Conservation (phyloP, 2,797 vertebrate genomes). For the Steatocranus sp. region DNA sequence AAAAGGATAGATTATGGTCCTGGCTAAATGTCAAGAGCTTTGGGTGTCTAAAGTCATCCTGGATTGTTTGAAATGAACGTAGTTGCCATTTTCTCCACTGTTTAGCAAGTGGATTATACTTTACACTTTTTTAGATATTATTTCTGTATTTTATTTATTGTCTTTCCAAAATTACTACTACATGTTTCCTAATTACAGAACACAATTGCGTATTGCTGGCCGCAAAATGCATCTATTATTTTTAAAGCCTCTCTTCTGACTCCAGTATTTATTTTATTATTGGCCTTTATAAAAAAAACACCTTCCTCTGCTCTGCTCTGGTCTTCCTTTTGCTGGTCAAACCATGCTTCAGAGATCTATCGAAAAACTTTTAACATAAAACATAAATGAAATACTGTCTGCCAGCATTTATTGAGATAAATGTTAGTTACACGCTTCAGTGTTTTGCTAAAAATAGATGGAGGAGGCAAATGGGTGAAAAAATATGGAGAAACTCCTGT, state of each 20-base stretch:
- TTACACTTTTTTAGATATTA: background rate
- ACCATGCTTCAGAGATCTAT: background rate
- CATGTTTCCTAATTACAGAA: background rate
- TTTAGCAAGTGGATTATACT: background rate
- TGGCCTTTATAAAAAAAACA: background rate
- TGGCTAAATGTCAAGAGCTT: background rate
- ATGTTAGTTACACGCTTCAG: background rate
- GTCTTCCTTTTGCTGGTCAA: background rate
- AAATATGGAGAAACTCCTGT: background rate
- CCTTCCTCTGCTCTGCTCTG: background rate
- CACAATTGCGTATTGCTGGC: background rate
- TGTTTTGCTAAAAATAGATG: background rate
- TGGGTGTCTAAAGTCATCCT: background rate
- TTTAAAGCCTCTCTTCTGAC: background rate
- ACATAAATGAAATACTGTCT: background rate
- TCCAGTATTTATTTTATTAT: background rate
- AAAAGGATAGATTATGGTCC: background rate
- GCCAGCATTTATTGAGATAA: background rate
- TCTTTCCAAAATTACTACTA: background rate
- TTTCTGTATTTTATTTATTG: background rate
- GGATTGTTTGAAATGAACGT: background rate
- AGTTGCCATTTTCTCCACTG: background rate
- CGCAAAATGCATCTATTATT: background rate
- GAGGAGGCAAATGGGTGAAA: background rate
- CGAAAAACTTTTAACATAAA: background rate